Conservation (phyloP, 2,113 vertebrate genomes). For the Cavia aperea region DNA sequence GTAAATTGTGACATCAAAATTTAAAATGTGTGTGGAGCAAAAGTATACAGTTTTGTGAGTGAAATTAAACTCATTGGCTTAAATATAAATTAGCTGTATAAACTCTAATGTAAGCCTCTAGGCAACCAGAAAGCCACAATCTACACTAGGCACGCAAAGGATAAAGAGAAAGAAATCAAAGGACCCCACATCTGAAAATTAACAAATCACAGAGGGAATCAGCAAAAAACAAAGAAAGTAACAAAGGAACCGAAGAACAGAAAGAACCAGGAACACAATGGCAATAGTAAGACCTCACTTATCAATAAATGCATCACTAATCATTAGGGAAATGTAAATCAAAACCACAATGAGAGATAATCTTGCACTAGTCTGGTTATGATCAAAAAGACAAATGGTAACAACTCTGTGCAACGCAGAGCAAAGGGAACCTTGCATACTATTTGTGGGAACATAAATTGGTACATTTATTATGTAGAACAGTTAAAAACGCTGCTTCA, state of each 20-base stretch:
- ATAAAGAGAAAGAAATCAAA: background rate
- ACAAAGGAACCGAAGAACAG: background rate
- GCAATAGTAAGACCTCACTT: background rate
- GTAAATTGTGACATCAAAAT: background rate
- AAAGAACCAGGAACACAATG: background rate
- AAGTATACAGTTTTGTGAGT: background rate
- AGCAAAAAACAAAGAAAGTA: background rate
- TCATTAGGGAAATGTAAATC: background rate
- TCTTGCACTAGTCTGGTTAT: background rate
- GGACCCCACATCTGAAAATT: background rate
- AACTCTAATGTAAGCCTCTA: background rate
- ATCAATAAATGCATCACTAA: background rate
- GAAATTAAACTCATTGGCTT: background rate
- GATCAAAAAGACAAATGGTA: background rate
- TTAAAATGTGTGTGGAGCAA: background rate
- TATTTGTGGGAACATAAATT: background rate
- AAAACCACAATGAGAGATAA: background rate
- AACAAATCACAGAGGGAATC: background rate
- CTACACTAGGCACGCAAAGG: background rate
- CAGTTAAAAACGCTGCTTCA: background rate
- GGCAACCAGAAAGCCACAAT: background rate
- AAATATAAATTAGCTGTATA: background rate
- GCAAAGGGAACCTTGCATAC: background rate
- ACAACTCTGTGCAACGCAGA: background rate
- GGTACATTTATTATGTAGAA: background rate